These are phyloP conservation scores for Cygnus buccinator DNA, from an alignment of 2,113 vertebrate genomes.

Conservation along the genomic window DNA sequence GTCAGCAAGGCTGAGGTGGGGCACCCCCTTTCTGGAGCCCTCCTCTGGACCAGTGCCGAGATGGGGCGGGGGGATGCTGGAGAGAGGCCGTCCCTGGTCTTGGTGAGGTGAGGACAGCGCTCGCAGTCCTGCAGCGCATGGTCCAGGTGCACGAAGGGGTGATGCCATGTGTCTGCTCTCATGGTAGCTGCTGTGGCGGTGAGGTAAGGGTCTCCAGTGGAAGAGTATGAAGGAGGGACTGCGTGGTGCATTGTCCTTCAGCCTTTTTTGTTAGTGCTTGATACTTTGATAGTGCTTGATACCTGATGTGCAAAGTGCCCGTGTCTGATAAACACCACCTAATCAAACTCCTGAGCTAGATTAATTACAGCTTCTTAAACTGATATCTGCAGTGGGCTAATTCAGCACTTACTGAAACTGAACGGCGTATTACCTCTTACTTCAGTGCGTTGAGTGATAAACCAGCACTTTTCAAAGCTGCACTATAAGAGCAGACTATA, in stretches of 20 bases:
- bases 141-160: fast-evolving
- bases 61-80: fast-evolving
- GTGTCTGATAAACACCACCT: not conserved
- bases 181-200: not conserved
- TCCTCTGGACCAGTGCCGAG: not conserved
- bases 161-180: not conserved
- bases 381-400: not conserved
- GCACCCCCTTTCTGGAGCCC: not conserved
- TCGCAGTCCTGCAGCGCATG: fast-evolving
- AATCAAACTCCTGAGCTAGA: not conserved
- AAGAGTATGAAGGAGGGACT: not conserved
- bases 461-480: not conserved
- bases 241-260: not conserved
- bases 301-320: fast-evolving
- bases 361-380: not conserved
- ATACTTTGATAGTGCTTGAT: not conserved
- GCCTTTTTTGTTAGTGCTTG: not conserved
- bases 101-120: not conserved
- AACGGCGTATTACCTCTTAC: not conserved
- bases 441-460: not conserved
- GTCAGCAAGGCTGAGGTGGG: not conserved
- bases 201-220: not conserved
- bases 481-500: not conserved
- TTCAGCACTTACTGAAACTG: not conserved
- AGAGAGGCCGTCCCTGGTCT: not conserved